A percentile compares a stretch with the other conserved stretches of the same genome.
phyloP scores from a whole-genome alignment of 2,888 invertebrate species.

The Athripsodes cinereus region DNA sequence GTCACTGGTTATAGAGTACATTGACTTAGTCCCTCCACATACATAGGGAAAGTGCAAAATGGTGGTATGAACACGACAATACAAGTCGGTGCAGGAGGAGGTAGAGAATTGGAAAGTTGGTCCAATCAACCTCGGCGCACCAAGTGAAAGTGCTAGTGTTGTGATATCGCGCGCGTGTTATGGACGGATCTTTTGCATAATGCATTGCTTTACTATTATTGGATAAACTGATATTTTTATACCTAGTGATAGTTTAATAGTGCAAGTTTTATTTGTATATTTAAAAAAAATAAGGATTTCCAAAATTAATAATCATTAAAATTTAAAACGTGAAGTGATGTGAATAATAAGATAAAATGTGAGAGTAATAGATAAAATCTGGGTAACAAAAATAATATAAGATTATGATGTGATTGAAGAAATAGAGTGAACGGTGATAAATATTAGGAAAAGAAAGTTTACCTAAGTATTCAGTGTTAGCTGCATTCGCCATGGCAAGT shows the following conservation, averaged over 20 bases:
- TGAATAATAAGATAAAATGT: too few relatives aligned
- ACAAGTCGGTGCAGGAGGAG: conserved; percentile 8
- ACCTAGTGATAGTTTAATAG: background rate
- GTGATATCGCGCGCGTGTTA: conserved; percentile 6
- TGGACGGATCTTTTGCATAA: conserved; percentile 5
- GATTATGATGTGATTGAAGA: too few relatives aligned
- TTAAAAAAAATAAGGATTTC: too few relatives aligned
- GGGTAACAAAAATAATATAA: background rate
- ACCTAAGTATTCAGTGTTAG: conserved; percentile 74
- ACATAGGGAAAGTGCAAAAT: conserved; percentile 10
- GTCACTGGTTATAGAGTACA: background rate
- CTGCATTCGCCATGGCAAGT: conserved; percentile 67
- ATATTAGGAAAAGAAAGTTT: too few relatives aligned
- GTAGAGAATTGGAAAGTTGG: conserved; percentile 24
- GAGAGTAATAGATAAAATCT: background rate
- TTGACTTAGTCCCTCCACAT: conserved; percentile 2
- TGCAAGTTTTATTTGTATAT: background rate
- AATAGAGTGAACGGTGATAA: too few relatives aligned
- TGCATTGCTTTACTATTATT: background rate
- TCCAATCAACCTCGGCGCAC: conserved; percentile 14
- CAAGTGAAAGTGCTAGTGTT: conserved; percentile 26
- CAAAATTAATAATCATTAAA: too few relatives aligned
- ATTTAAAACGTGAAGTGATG: too few relatives aligned
- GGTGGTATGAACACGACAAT: conserved; percentile 4
- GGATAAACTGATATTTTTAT: background rate